A percentile compares a stretch with the other conserved stretches of the same genome.
Evolutionary conservation across 2,888 invertebrate species (phyloP).

Genomic region (Gerris lacustris): DNA sequence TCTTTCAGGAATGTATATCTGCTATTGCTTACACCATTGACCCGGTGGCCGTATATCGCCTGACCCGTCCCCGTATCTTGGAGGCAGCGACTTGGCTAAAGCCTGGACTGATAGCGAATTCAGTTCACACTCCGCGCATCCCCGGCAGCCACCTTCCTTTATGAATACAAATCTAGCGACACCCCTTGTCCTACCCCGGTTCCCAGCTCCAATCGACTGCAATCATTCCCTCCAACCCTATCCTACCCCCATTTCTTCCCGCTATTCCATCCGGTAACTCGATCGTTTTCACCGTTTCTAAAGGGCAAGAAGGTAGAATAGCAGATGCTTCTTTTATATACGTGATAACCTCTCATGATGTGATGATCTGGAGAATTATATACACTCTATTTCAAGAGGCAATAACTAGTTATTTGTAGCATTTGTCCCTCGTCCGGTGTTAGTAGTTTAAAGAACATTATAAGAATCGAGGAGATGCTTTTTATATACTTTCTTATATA

Average conservation of each 20-base stretch:
- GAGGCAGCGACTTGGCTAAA: not conserved
- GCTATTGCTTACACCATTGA: not conserved
- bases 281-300: too few species aligned
- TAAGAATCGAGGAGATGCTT: too few species aligned
- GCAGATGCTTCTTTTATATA: too few species aligned
- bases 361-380: too few species aligned
- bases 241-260: not conserved
- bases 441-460: too few species aligned
- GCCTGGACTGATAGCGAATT: not conserved
- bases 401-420: too few species aligned
- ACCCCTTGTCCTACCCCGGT: not conserved
- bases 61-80: not conserved
- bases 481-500: too few species aligned
- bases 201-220: not conserved
- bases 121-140: not conserved
- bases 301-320: too few species aligned
- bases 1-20: not conserved
- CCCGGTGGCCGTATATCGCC: not conserved
- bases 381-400: too few species aligned
- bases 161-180: constrained; percentile 3
- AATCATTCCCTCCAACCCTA: not conserved
- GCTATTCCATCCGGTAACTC: not conserved
- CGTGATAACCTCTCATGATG: too few species aligned
- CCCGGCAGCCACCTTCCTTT: not conserved
- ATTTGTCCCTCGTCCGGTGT: too few species aligned